Evolutionary conservation across 2,797 vertebrate species (phyloP).

Genomic region (Danio jaintianensis): DNA sequence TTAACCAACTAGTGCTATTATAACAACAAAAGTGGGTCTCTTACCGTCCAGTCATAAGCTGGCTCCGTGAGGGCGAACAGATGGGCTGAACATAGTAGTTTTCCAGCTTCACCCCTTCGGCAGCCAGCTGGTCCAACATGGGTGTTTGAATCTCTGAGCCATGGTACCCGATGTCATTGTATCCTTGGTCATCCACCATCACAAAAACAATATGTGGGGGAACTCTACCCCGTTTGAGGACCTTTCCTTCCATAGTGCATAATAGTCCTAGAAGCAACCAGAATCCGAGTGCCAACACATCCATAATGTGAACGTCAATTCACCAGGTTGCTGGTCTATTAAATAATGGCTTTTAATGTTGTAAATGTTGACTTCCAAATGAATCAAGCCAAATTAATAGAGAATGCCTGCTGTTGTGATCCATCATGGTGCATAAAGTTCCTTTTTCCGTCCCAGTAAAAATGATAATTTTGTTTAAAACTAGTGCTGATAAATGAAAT

Average conservation of each 20-base stretch:
- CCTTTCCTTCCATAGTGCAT: constrained; percentile 38
- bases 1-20: not conserved
- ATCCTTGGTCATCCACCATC: constrained; percentile 95
- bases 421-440: not conserved
- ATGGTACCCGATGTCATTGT: constrained; percentile 92
- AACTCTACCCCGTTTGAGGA: not conserved
- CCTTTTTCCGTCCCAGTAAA: not conserved
- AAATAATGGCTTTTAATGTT: not conserved
- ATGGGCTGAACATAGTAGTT: constrained; percentile 97
- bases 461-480: not conserved
- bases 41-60: constrained; percentile 95
- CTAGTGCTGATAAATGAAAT: not conserved
- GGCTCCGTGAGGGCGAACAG: constrained; percentile 94
- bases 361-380: constrained; percentile 12
- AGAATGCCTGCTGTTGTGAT: not conserved
- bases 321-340: constrained; percentile 67
- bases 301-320: constrained; percentile 73
- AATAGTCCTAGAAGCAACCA: constrained; percentile 67
- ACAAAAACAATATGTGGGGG: constrained; percentile 91
- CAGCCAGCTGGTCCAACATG: constrained; percentile 87
- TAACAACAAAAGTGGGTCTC: constrained; percentile 60
- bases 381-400: not conserved
- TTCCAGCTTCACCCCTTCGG: constrained; percentile 92
- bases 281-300: constrained; percentile 74
- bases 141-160: constrained; percentile 91